Conservation (phyloP, 2,113 vertebrate genomes). For the Aptenodytes patagonicus region DNA sequence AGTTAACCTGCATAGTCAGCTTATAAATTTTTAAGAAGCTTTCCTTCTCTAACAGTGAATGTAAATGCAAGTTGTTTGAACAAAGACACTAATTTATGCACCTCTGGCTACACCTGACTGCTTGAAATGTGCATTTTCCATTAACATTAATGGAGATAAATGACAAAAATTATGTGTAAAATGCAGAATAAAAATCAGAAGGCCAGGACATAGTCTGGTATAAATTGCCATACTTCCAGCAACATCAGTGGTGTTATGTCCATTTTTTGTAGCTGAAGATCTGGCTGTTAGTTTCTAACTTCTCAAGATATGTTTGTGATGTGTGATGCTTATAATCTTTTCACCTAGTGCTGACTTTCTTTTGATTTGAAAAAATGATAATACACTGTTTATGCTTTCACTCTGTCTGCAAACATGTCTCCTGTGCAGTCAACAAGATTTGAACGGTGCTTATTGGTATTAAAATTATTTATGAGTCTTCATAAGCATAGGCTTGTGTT, state of each 20-base stretch:
- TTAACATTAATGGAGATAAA: background rate
- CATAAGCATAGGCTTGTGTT: background rate
- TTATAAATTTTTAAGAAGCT: conserved; percentile 64
- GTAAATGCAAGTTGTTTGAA: conserved; percentile 58
- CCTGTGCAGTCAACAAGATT: background rate
- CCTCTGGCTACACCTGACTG: background rate
- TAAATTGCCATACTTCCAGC: background rate
- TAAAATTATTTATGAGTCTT: background rate
- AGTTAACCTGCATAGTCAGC: conserved; percentile 65
- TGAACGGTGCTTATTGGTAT: background rate
- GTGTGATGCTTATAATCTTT: background rate
- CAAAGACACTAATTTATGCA: conserved; percentile 50
- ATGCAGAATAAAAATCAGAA: conserved; percentile 22
- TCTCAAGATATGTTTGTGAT: background rate
- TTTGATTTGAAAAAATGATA: background rate
- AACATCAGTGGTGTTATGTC: background rate
- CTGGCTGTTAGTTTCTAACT: background rate
- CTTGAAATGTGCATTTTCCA: background rate
- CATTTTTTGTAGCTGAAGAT: background rate
- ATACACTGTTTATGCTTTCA: background rate
- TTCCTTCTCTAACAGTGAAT: conserved; percentile 6
- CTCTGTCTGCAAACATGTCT: background rate
- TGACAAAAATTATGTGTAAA: background rate
- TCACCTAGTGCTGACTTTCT: background rate
- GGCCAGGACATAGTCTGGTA: background rate